These are phyloP conservation scores for Zingel zingel DNA, from an alignment of 2,113 vertebrate genomes.

Conservation along the genomic window DNA sequence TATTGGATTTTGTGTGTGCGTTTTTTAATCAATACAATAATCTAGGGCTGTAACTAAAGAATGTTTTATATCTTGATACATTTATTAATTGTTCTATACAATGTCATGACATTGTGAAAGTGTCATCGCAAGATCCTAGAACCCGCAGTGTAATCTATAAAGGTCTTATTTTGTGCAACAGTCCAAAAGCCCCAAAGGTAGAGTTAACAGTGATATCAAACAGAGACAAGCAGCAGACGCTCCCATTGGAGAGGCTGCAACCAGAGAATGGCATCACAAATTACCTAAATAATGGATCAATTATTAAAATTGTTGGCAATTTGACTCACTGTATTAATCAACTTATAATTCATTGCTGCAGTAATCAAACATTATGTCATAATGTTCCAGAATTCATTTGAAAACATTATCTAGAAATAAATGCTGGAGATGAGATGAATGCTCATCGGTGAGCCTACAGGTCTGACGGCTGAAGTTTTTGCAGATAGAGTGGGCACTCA, in stretches of 20 bases:
- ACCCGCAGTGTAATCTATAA: not conserved
- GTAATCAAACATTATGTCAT: too few relatives aligned
- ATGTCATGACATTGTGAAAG: not conserved
- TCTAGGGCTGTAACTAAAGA: not conserved
- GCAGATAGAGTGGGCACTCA: conserved; percentile 80
- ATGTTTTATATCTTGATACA: too few relatives aligned
- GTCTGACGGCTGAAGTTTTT: not conserved
- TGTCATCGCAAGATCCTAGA: not conserved
- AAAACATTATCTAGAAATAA: too few relatives aligned
- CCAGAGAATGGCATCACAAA: not conserved
- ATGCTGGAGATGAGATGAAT: not conserved
- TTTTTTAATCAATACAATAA: not conserved
- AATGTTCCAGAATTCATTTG: too few relatives aligned
- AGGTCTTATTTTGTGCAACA: not conserved
- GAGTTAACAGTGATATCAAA: too few relatives aligned
- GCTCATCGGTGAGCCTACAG: not conserved
- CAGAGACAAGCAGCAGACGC: too few relatives aligned
- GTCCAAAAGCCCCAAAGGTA: too few relatives aligned
- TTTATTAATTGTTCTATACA: not conserved
- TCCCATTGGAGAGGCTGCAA: too few relatives aligned
- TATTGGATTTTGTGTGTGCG: not conserved
- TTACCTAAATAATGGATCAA: not conserved
- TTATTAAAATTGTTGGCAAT: not conserved
- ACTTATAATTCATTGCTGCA: too few relatives aligned
- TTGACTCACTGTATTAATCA: not conserved